Evolutionary conservation across 2,797 vertebrate species (phyloP), one percentile per base, ranked within the genome.

Genomic region (Streptopelia turtur): DNA sequence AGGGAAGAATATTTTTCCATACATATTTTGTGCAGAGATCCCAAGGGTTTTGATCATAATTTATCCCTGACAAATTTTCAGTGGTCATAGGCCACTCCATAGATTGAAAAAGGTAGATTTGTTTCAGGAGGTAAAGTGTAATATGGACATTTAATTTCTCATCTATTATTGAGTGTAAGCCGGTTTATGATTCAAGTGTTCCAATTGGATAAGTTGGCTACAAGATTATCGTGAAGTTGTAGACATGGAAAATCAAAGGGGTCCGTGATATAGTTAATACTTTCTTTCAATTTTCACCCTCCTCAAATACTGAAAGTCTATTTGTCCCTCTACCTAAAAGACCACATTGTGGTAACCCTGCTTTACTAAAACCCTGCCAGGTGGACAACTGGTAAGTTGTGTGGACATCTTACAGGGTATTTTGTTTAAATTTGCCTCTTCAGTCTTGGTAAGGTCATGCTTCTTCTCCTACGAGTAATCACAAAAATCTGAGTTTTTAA

Each of bases 1-100:
- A 83, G 21, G 10, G 45, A 78, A 57, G 65, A 89, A 77, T 75
- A 61, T 64, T 90, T 91, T 93, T 81, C 68, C 49, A 83, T 78
- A 57, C 8, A 64, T 81, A 71, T 90, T 60, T 56, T 79, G 1
- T 17, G 8, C 13, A 31, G 9, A 52, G 3, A 33, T 87, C 49
- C 23, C 56, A 70, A 74, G 9, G 10, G 17, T 30, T 92, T 70
- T 83, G 68, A 41, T 43, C 12, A 43, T 11, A 33, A 5, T 76
- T 76, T 72, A 14, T 64, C 24, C 72, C 35, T 63, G 43, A 41
- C 5, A 63, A 35, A 52, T 87, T 55, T 57, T 49, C 20, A 37
- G 30, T 64, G 30, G 5, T 5, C 4, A 1, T 17, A 87, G 43
- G 37, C 4, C 49, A 39, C 39, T 39, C 39, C 39, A 39, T 39